These are phyloP conservation scores for Hafferia zeledoni DNA, from an alignment of 2,797 vertebrate species.

Conservation along the genomic window DNA sequence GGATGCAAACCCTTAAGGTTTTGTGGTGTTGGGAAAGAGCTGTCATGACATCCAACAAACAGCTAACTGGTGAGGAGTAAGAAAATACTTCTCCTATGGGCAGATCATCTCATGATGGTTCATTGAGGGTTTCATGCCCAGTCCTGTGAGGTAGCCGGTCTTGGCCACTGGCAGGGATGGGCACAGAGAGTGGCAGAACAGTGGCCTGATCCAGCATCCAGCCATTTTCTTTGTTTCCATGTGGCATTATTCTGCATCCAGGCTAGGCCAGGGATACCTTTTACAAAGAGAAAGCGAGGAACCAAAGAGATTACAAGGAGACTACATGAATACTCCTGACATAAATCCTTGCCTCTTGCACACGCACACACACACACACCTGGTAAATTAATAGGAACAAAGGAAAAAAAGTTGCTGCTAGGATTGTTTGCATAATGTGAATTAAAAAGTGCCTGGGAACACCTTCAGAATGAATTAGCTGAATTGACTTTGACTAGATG, in stretches of 20 bases:
- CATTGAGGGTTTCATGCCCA: neutral
- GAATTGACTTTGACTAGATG: neutral
- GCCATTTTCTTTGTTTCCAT: neutral
- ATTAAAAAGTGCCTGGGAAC: neutral
- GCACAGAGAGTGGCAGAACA: accelerated
- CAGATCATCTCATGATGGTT: neutral
- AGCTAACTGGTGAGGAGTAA: neutral
- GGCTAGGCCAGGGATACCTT: neutral
- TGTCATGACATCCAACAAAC: neutral
- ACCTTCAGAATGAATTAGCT: conserved; percentile 13
- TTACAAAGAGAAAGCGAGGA: neutral
- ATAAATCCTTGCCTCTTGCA: neutral
- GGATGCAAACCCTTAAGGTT: neutral
- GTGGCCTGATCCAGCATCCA: neutral
- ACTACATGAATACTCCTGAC: neutral
- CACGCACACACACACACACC: accelerated
- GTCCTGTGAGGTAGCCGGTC: neutral
- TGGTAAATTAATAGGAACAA: conserved; percentile 23
- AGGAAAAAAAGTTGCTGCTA: neutral
- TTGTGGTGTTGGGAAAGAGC: accelerated
- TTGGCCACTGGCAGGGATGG: accelerated
- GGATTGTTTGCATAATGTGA: conserved; percentile 23
- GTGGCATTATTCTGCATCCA: accelerated
- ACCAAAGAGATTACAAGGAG: neutral
- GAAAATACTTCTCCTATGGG: neutral